Base-by-base conservation (phyloP, 1,140 invertebrate genomes). In the Leptestheria dahalacensis region DNA sequence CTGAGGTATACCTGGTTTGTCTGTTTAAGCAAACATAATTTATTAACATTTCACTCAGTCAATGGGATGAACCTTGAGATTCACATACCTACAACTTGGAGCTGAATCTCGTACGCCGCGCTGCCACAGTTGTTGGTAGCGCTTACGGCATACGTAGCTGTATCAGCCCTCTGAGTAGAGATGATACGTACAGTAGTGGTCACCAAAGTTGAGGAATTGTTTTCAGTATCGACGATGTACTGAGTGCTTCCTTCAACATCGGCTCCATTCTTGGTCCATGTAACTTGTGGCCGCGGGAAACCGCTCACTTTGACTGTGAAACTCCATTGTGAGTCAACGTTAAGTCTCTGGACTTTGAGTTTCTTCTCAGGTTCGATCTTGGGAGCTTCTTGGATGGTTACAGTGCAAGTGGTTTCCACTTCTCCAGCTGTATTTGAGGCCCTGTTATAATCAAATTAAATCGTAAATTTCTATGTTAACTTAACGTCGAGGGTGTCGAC, bases 51-150 rank as follows among this genome's bases (percentile, higher is more conserved):
- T 59, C 20, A 12, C n/a, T n/a, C n/a, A n/a, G n/a, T n/a, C n/a
- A n/a, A n/a, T n/a, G n/a, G n/a, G n/a, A n/a, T n/a, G n/a, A n/a
- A n/a, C n/a, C n/a, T n/a, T n/a, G n/a, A n/a, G n/a, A n/a, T n/a
- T n/a, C n/a, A n/a, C n/a, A n/a, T 73, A 84, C 82, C 87, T 55
- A 88, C 82, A n/a, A 93, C 87, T 71, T 80, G 76, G 10, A 93
- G 78, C 41, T 77, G 78, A 62, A 88, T 73, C 65, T 89, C 84
- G 10, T 81, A 73, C n/a, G 77, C 74, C 20, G 79, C 77, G 12
- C 75, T 75, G 9, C 89, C 90, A 56, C 81, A 79, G 47, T 76
- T 73, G 68, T 87, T 88, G n/a, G 69, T 73, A 15, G 82, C 82
- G 63, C 75, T 78, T 2, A 84, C 70, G 18, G 77, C 79, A 64